Evolutionary conservation across 2,113 vertebrate species (phyloP), one percentile per base, ranked within the genome.

Genomic region (Numida meleagris): DNA sequence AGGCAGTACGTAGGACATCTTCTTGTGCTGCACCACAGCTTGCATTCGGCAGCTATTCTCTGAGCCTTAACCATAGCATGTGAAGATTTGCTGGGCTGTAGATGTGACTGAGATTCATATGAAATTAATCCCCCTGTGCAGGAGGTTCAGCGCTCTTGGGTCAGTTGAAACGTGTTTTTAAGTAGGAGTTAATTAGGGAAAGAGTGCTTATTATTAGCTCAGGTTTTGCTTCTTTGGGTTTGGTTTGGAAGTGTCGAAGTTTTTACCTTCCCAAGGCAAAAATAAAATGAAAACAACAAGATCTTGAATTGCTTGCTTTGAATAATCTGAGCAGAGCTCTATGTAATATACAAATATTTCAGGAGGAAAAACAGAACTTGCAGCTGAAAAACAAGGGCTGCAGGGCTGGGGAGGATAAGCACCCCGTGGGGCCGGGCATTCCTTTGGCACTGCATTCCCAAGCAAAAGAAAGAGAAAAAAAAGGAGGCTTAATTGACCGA

Each of bases 361-460:
- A 81, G 90, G 66, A 88, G 50, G 70, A 58, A 83, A 70, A n/a
- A 62, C 81, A 85, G 27, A 79, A 45, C 70, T 86, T 77, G 77
- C 78, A 97, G 90, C 90, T 94, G 86, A 63, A 96, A 95, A 97
- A 93, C 88, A 90, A 90, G 67, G 77, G 86, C 96, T 97, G 90
- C 16, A 71, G 68, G 46, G 76, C 42, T 78, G 65, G 7, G 50
- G 79, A 88, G 84, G 75, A 89, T 63, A 96, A 86, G 84, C 59
- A 76, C 61, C 51, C 62, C 11, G 9, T 93, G 73, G 66, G 21
- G 89, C 95, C 7, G 10, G 93, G 92, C 72, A 58, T 96, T 97
- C 81, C 92, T 97, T 96, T 53, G 77, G 86, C 58, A 27, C 85
- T 76, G 40, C 91, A 63, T 88, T 90, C 75, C 95, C 88, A 68